phyloP scores from a whole-genome alignment of 2,113 vertebrate species.

The Entomyzon cyanotis region DNA sequence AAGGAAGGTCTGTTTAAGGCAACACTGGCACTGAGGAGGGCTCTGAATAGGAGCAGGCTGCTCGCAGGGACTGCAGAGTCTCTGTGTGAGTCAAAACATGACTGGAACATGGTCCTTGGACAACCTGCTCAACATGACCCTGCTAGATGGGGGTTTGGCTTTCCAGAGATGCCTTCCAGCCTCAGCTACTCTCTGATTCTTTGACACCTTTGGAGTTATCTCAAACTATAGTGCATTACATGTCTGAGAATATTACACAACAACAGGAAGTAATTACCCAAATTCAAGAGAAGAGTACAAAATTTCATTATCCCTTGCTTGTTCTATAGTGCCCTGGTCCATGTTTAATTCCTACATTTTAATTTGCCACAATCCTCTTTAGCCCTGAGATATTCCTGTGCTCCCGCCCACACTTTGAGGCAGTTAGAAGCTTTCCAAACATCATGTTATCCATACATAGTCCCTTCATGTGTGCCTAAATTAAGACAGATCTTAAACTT shows the following conservation, averaged over 20 bases:
- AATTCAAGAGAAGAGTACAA: background rate
- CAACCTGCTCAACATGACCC: fast-evolving
- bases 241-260: background rate
- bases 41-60: background rate
- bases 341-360: background rate
- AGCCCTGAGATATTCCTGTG: background rate
- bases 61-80: background rate
- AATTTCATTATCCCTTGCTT: background rate
- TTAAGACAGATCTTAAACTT: background rate
- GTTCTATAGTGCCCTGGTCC: background rate
- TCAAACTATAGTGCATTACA: fast-evolving
- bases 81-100: fast-evolving
- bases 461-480: background rate
- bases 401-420: background rate
- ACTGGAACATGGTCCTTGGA: background rate
- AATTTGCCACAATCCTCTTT: background rate
- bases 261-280: background rate
- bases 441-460: background rate
- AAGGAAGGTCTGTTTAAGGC: background rate
- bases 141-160: fast-evolving
- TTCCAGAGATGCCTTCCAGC: background rate
- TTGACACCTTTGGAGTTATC: background rate
- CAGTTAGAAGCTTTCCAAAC: background rate
- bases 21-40: background rate
- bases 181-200: background rate